These are phyloP conservation scores for Helostoma temminkii DNA, from an alignment of 2,797 vertebrate genomes.

Conservation along the genomic window DNA sequence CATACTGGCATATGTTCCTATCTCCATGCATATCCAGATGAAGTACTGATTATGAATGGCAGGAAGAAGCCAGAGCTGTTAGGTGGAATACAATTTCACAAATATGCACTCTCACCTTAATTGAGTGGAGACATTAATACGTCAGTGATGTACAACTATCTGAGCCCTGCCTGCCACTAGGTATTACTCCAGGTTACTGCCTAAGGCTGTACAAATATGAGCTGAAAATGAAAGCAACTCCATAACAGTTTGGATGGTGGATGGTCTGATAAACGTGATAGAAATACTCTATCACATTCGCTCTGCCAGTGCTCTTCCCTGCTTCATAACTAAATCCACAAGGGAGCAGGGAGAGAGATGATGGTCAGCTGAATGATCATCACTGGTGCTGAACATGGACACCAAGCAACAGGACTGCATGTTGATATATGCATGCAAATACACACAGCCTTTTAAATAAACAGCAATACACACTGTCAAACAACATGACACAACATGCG, in stretches of 20 bases:
- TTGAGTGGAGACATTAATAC: constrained; percentile 74
- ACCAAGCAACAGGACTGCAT: constrained; percentile 45
- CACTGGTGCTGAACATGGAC: constrained; percentile 63
- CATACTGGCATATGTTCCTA: constrained; percentile 49
- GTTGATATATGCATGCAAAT: constrained; percentile 58
- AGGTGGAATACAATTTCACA: constrained; percentile 70
- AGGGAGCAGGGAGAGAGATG: constrained; percentile 58
- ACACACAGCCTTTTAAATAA: constrained; percentile 24
- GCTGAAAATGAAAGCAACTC: constrained; percentile 79
- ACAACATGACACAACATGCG: constrained; percentile 37
- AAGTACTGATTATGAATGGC: constrained; percentile 75
- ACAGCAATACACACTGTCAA: constrained; percentile 24
- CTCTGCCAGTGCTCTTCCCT: constrained; percentile 44
- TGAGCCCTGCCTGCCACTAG: constrained; percentile 73
- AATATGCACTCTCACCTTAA: constrained; percentile 69
- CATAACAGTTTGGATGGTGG: constrained; percentile 71
- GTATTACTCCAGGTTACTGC: constrained; percentile 75
- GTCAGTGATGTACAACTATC: constrained; percentile 73
- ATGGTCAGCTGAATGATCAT: constrained; percentile 73
- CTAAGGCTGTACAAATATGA: constrained; percentile 77
- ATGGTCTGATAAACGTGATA: constrained; percentile 75
- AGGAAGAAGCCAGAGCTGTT: constrained; percentile 65
- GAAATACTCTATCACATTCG: too few species aligned
- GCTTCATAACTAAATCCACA: constrained; percentile 66
- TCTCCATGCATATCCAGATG: constrained; percentile 70